A percentile compares a stretch with the other conserved stretches of the same genome.
Conservation (phyloP, 2,888 invertebrate species). For the Pristionchus japonicus region DNA sequence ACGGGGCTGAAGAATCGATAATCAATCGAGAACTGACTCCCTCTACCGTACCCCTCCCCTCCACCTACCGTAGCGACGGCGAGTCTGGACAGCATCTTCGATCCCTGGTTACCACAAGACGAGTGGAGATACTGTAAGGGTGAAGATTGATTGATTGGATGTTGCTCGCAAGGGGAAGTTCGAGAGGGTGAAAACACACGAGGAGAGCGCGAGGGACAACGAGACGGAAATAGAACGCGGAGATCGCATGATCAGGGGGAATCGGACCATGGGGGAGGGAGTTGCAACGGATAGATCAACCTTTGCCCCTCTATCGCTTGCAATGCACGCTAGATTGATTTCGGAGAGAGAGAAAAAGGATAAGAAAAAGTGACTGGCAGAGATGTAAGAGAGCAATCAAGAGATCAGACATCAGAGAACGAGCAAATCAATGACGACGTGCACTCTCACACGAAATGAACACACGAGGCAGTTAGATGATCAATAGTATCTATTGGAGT, state of each 20-base stretch:
- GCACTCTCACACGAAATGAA: not conserved
- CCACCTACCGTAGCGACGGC: constrained; percentile 40
- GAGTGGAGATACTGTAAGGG: constrained; percentile 33
- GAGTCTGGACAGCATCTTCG: constrained; percentile 45
- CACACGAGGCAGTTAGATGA: not conserved
- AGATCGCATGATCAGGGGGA: constrained; percentile 1
- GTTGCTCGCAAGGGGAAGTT: not conserved
- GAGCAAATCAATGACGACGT: not conserved
- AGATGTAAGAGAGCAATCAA: constrained; percentile 29
- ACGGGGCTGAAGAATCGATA: constrained; percentile 37
- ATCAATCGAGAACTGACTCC: not conserved
- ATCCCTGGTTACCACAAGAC: constrained; percentile 39
- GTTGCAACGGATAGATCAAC: not conserved
- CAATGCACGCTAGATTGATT: not conserved
- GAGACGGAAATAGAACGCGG: not conserved
- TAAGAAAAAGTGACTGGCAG: not conserved
- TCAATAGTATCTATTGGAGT: not conserved
- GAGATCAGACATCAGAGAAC: not conserved
- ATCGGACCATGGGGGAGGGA: not conserved
- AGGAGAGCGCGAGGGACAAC: not conserved
- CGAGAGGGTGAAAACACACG: not conserved
- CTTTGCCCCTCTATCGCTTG: not conserved
- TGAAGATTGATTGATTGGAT: constrained; percentile 26
- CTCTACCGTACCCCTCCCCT: not conserved
- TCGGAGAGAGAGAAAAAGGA: not conserved